These are phyloP conservation scores for Cyprinella venusta DNA, from an alignment of 2,797 vertebrate genomes.

Conservation along the genomic window DNA sequence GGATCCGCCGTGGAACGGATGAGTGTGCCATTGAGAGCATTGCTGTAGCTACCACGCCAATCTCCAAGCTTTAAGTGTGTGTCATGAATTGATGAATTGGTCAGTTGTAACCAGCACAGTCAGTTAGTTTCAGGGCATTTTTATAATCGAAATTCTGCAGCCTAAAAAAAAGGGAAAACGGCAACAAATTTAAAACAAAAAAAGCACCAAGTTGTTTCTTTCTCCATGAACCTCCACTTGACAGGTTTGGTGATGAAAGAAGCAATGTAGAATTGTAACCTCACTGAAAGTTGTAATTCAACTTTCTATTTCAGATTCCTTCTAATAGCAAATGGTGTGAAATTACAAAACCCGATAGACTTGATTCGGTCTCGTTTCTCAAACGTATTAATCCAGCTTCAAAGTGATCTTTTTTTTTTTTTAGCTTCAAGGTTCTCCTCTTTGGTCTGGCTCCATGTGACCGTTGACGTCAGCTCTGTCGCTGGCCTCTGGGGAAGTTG, in stretches of 20 bases:
- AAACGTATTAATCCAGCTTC: not conserved
- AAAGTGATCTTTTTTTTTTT: not conserved
- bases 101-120: not conserved
- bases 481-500: not conserved
- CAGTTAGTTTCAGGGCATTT: not conserved
- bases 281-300: not conserved
- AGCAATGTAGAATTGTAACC: not conserved
- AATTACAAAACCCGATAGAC: not conserved
- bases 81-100: not conserved
- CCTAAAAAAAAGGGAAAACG: not conserved
- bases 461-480: not conserved
- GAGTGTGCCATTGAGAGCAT: slow-evolving; percentile 96
- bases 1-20: slow-evolving; percentile 88
- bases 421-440: not conserved
- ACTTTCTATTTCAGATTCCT: not conserved
- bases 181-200: too few species aligned
- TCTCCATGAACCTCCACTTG: not conserved
- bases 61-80: slow-evolving; percentile 79
- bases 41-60: slow-evolving; percentile 82
- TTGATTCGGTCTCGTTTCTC: not conserved
- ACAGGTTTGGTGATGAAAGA: not conserved
- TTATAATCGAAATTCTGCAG: not conserved
- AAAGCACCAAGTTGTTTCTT: not conserved
- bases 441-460: not conserved
- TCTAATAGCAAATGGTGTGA: not conserved